phyloP scores from a whole-genome alignment of 2,113 vertebrate species.

The Chionomys nivalis region DNA sequence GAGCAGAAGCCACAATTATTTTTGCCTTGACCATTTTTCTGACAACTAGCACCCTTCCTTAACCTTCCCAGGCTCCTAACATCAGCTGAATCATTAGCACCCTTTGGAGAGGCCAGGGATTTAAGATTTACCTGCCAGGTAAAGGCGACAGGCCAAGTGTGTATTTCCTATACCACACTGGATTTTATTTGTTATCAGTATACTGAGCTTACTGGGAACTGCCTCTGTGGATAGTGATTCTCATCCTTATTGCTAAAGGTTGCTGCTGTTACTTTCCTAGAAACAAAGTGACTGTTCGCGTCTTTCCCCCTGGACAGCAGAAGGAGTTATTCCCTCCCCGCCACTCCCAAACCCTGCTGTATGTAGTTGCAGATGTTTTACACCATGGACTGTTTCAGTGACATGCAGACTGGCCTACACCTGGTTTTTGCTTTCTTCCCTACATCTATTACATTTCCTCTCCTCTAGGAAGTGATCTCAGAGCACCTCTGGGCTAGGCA shows the following conservation, averaged over 20 bases:
- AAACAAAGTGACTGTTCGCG: background rate
- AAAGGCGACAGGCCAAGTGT: background rate
- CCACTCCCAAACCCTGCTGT: too few species aligned
- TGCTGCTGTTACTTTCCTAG: background rate
- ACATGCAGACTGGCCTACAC: background rate
- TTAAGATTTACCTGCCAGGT: background rate
- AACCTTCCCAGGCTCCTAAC: background rate
- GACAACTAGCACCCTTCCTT: background rate
- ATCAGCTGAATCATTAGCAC: background rate
- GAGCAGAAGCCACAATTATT: background rate
- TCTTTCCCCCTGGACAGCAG: background rate
- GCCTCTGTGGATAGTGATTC: background rate
- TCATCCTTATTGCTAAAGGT: background rate
- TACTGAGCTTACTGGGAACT: background rate
- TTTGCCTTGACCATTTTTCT: background rate
- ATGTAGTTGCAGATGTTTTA: background rate
- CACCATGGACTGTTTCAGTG: background rate
- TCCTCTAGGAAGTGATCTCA: background rate
- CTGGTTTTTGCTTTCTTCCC: constrained; percentile 10
- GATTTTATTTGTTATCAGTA: background rate
- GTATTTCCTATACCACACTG: background rate
- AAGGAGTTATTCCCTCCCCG: background rate
- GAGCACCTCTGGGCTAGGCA: background rate
- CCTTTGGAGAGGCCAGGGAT: background rate
- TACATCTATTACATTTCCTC: background rate